Percentiles rank a stretch among this genome's conserved stretches.
Evolutionary conservation across 1,140 invertebrate genomes (phyloP).

Genomic region (Schlechtendalia chinensis): DNA sequence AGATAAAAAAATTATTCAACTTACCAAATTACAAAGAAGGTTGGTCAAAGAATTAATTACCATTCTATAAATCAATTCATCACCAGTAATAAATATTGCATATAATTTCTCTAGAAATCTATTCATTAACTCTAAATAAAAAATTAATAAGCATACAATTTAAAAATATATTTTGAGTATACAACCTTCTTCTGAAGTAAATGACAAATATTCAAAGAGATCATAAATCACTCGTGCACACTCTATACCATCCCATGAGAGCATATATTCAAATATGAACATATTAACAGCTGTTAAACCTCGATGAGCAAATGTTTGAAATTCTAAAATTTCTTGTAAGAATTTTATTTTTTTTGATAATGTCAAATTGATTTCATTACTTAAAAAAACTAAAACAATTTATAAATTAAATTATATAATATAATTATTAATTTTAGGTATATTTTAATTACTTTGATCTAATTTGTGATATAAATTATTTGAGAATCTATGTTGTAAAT

Average conservation of each 20-base stretch:
- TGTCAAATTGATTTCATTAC: conserved; percentile 21
- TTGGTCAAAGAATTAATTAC: conserved; percentile 37
- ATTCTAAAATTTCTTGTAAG: conserved; percentile 29
- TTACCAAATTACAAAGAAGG: conserved; percentile 47
- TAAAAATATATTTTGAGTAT: background rate
- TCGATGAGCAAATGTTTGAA: conserved; percentile 33
- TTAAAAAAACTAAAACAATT: conserved; percentile 30
- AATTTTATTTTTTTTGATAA: conserved; percentile 23
- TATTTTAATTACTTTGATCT: conserved; percentile 31
- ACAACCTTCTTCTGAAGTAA: conserved; percentile 40
- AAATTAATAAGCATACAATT: background rate
- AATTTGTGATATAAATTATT: conserved; percentile 31
- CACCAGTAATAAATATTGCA: conserved; percentile 28
- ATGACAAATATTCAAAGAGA: conserved; percentile 34
- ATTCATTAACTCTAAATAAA: conserved; percentile 25
- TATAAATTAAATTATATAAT: background rate
- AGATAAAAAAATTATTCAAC: background rate
- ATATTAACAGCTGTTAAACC: conserved; percentile 22
- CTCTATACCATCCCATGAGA: conserved; percentile 36
- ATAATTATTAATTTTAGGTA: background rate
- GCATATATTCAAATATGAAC: conserved; percentile 27
- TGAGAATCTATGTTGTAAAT: conserved; percentile 39
- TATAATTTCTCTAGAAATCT: conserved; percentile 28
- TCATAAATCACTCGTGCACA: conserved; percentile 14
- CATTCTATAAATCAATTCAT: conserved; percentile 37